A percentile compares a stretch with the other conserved stretches of the same genome.
Conservation (phyloP, 2,888 invertebrate species). For the Drosophila barbarae region DNA sequence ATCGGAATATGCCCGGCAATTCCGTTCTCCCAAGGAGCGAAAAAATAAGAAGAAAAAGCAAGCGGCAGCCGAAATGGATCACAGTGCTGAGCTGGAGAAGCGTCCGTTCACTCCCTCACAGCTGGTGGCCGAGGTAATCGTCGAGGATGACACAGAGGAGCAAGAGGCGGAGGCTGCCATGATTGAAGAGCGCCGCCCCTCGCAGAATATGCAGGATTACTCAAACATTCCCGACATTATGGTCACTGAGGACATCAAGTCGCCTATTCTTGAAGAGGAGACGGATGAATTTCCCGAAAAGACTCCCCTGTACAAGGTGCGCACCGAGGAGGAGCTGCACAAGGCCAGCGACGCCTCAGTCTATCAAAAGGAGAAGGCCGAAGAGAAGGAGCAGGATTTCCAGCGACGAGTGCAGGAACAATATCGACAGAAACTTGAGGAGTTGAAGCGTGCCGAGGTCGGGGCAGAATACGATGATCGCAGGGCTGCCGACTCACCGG, state of each 20-base stretch:
- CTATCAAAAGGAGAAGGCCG: constrained; percentile 69
- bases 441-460: constrained; percentile 81
- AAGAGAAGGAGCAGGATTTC: constrained; percentile 78
- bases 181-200: constrained; percentile 71
- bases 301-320: constrained; percentile 72
- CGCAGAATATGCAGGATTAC: constrained; percentile 79
- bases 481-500: constrained; percentile 87
- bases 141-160: constrained; percentile 79
- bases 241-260: constrained; percentile 79
- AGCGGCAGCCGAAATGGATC: constrained; percentile 78
- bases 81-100: constrained; percentile 76
- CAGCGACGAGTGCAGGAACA: constrained; percentile 79
- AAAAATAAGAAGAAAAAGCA: constrained; percentile 77
- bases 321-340: constrained; percentile 77
- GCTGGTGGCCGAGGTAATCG: constrained; percentile 78
- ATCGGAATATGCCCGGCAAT: constrained; percentile 80
- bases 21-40: constrained; percentile 77
- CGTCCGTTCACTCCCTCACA: constrained; percentile 78
- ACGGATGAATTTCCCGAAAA: constrained; percentile 78
- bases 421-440: constrained; percentile 82
- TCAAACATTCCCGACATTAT: constrained; percentile 79
- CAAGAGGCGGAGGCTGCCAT: constrained; percentile 75
- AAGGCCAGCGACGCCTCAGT: constrained; percentile 75
- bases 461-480: constrained; percentile 81
- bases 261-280: constrained; percentile 68